Evolutionary conservation across 2,113 vertebrate genomes (phyloP).

Genomic region (Corapipo altera): DNA sequence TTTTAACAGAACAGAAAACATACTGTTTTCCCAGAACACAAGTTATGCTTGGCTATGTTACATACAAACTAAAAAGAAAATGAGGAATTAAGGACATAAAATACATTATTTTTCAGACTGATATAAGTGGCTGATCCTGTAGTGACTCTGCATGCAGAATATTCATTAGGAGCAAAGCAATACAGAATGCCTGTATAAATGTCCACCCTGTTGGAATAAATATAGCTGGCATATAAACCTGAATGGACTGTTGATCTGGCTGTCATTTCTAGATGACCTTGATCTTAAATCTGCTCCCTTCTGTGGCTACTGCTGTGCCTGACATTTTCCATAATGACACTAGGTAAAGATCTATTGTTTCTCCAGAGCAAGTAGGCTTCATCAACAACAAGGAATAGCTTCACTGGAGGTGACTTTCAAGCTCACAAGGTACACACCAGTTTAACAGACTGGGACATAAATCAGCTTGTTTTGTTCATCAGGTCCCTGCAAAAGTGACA

Average conservation of each 20-base stretch:
- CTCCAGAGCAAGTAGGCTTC: neutral
- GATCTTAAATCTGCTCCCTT: constrained; percentile 51
- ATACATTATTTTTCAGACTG: neutral
- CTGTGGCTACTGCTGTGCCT: constrained; percentile 11
- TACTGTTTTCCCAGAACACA: neutral
- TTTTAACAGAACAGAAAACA: neutral
- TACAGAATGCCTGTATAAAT: neutral
- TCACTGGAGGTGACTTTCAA: constrained; percentile 21
- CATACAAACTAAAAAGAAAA: neutral
- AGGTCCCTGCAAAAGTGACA: neutral
- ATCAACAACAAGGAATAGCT: neutral
- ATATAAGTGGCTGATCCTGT: neutral
- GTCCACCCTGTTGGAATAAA: neutral
- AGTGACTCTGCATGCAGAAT: constrained; percentile 10
- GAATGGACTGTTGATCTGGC: constrained; percentile 14
- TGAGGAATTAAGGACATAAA: neutral
- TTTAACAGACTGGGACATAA: neutral
- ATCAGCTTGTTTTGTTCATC: neutral
- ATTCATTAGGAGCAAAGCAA: constrained; percentile 15
- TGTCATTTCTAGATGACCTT: constrained; percentile 44
- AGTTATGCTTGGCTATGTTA: neutral
- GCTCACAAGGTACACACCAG: neutral
- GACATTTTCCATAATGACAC: constrained; percentile 44
- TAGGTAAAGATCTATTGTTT: constrained; percentile 43
- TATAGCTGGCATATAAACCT: constrained; percentile 6